These are phyloP conservation scores for Eulimnadia texana DNA, from an alignment of 1,140 invertebrate species.

Conservation along the genomic window DNA sequence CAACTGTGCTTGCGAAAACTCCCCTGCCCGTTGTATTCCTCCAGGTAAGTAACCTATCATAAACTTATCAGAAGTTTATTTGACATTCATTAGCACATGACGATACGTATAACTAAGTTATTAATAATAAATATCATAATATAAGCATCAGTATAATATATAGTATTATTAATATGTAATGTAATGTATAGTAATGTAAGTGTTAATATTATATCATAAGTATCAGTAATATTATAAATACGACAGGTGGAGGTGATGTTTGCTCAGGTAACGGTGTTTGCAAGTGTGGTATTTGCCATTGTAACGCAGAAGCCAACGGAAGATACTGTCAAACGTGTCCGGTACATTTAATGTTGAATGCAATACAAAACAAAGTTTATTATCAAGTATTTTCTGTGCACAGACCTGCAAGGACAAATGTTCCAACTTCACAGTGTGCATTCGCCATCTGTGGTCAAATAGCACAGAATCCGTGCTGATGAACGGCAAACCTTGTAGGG, in stretches of 20 bases:
- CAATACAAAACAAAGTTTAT: neutral
- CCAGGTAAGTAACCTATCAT: neutral
- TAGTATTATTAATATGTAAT: too few relatives aligned
- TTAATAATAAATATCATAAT: too few relatives aligned
- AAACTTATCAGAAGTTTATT: neutral
- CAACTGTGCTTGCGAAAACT: neutral
- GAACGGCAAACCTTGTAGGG: neutral
- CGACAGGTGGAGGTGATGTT: neutral
- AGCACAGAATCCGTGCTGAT: neutral
- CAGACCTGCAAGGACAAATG: neutral
- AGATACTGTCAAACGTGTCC: neutral
- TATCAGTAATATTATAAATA: neutral
- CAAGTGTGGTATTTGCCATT: neutral
- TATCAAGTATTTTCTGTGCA: neutral
- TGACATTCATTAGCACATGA: too few relatives aligned
- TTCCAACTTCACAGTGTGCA: neutral
- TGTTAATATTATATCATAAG: too few relatives aligned
- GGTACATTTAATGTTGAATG: neutral
- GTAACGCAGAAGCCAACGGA: neutral
- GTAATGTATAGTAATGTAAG: too few relatives aligned
- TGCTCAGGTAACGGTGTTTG: constrained; percentile 20
- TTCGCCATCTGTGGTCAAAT: neutral
- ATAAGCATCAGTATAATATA: too few relatives aligned
- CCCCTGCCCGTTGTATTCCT: neutral
- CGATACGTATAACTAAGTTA: neutral